These are phyloP conservation scores for Hiodon tergisus DNA, from an alignment of 2,113 vertebrate species.

Conservation along the genomic window DNA sequence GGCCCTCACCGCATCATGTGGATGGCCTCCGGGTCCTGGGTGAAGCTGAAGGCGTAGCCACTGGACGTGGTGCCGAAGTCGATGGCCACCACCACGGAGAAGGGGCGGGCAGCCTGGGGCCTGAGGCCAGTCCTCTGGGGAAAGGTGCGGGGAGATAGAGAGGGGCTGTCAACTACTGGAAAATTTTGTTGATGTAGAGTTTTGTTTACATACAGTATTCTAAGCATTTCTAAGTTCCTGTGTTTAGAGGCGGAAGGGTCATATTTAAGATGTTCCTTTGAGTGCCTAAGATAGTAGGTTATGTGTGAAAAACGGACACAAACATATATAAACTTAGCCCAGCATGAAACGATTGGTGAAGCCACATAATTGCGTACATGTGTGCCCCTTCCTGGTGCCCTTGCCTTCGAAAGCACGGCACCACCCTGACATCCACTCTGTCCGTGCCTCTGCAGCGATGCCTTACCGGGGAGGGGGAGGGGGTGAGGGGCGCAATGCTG, in stretches of 20 bases:
- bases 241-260: conserved; percentile 9
- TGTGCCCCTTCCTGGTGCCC: not conserved
- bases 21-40: conserved; percentile 82
- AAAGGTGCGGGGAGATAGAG: not conserved
- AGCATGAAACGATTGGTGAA: conserved; percentile 25
- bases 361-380: conserved; percentile 28
- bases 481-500: conserved; percentile 81
- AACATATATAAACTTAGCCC: conserved; percentile 22
- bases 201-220: too few species aligned
- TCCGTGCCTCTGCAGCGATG: not conserved
- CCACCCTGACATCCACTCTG: not conserved
- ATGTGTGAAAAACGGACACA: conserved; percentile 6
- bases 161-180: too few species aligned
- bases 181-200: too few species aligned
- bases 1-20: conserved; percentile 88
- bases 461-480: conserved; percentile 79
- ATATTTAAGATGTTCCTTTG: conserved; percentile 9
- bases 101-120: conserved; percentile 53
- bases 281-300: conserved; percentile 28
- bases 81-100: conserved; percentile 85
- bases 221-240: not conserved
- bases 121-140: conserved; percentile 68
- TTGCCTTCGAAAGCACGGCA: not conserved
- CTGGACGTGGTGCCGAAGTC: conserved; percentile 94
- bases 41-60: conserved; percentile 92